Conservation (phyloP, 2,888 invertebrate species). For the Lithophane socia region DNA sequence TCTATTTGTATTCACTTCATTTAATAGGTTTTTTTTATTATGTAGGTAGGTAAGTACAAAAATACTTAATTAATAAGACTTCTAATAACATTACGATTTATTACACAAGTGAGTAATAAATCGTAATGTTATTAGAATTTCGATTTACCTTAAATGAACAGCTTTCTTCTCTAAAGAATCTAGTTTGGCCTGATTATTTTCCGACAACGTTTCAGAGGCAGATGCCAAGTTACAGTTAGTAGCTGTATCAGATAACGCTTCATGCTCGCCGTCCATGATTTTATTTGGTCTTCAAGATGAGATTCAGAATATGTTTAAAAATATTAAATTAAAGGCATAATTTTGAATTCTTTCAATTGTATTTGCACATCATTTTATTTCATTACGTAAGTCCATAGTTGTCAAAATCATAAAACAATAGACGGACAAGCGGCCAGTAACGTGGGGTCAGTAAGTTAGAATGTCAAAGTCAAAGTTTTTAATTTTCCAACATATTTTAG, state of each 20-base stretch:
- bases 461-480: not conserved
- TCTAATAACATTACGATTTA: not conserved
- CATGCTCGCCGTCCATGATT: constrained; percentile 86
- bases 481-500: too few species aligned
- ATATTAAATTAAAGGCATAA: constrained; percentile 71
- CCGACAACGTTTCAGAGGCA: constrained; percentile 82
- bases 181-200: constrained; percentile 83
- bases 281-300: constrained; percentile 58
- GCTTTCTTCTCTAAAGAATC: constrained; percentile 88
- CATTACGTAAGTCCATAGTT: constrained; percentile 60
- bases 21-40: not conserved
- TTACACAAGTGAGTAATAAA: constrained; percentile 6
- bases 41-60: not conserved
- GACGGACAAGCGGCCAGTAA: constrained; percentile 61
- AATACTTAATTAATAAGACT: too few species aligned
- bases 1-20: not conserved
- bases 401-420: constrained; percentile 64
- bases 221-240: constrained; percentile 83
- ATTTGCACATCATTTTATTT: constrained; percentile 57
- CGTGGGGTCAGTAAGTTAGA: constrained; percentile 8
- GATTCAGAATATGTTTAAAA: constrained; percentile 58
- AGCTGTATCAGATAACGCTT: constrained; percentile 82
- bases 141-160: constrained; percentile 82
- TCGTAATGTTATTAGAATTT: too few species aligned
- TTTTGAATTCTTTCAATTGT: constrained; percentile 74